Base-by-base conservation (phyloP, 2,113 vertebrate species). In the Microtus richardsoni region DNA sequence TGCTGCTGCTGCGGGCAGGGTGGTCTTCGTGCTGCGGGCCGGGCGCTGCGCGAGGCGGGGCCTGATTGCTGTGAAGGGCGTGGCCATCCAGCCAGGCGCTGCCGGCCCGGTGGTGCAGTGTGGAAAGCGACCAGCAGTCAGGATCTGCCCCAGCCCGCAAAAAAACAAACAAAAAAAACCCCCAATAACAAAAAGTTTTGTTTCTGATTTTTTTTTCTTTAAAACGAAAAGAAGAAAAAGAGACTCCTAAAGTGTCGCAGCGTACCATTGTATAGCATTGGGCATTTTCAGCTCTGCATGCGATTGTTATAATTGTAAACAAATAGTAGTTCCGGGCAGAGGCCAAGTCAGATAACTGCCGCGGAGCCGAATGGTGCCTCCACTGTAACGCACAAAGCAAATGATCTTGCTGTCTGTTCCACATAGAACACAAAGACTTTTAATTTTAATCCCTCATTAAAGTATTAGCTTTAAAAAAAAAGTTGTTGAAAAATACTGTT, bases 241-340 rank as follows among this genome's bases (percentile, higher is more conserved):
- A 33, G 54, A 93, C 30, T 68, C 64, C 75, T 22, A 0, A 86
- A 77, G 47, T 71, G 68, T 64, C 33, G 80, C 52, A 83, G 74
- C 62, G 91, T 93, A 47, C 80, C 64, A 33, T 60, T 33, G 64
- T 74, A 70, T 41, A 88, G 77, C 62, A 44, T 52, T 62, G n/a
- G 54, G 91, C 84, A 78, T 92, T 84, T 88, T 92, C 54, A n/a
- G 91, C 52, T 6, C 24, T 30, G 52, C 39, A 30, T 85, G 89
- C 66, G n/a, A 41, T 82, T 93, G 68, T 95, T 95, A 58, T 64
- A 74, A 87, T 89, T 96, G 78, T 95, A 89, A 97, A 96, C 94
- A 96, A 95, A 86, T 30, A 75, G 75, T 70, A 60, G 93, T 88
- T 84, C 83, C 82, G 91, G 75, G 66, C 73, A 78, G 92, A 92